phyloP scores from a whole-genome alignment of 1,140 invertebrate genomes.

The Drosophila insularis region DNA sequence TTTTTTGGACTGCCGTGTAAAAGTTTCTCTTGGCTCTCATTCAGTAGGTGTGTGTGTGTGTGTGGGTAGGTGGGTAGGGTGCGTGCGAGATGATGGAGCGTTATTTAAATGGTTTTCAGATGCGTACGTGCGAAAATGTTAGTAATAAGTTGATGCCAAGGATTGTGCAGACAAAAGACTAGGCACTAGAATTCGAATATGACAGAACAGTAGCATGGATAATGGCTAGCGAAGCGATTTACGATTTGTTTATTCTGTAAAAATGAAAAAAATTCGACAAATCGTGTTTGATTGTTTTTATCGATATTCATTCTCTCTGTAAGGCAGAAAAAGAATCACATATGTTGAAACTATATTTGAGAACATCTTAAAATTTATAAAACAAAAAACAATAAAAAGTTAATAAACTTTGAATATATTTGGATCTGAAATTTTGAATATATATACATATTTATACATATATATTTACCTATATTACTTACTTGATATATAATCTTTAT shows the following conservation, averaged over 20 bases:
- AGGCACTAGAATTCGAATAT: neutral
- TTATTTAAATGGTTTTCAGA: constrained; percentile 77
- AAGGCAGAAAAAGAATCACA: neutral
- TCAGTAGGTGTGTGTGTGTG: constrained; percentile 3
- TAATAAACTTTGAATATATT: too few species aligned
- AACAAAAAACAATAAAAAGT: too few species aligned
- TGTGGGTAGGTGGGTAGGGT: neutral
- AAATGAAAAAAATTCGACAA: neutral
- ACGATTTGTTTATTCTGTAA: constrained; percentile 37
- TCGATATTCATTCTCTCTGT: neutral
- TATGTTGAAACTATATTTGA: neutral
- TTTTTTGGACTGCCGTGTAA: constrained; percentile 41
- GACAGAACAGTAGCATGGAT: neutral
- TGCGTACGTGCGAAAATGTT: constrained; percentile 76
- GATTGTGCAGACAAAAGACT: constrained; percentile 7
- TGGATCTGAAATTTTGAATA: too few species aligned
- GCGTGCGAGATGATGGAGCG: constrained; percentile 63
- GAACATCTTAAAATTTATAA: neutral
- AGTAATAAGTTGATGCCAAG: constrained; percentile 40
- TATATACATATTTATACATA: too few species aligned
- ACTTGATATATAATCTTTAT: too few species aligned
- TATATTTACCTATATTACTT: too few species aligned
- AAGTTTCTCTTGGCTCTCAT: constrained; percentile 46
- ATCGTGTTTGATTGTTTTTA: constrained; percentile 6
- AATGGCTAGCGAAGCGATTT: constrained; percentile 12